Evolutionary conservation across 2,888 invertebrate species (phyloP).

Genomic region (Tanytarsus gracilentus): DNA sequence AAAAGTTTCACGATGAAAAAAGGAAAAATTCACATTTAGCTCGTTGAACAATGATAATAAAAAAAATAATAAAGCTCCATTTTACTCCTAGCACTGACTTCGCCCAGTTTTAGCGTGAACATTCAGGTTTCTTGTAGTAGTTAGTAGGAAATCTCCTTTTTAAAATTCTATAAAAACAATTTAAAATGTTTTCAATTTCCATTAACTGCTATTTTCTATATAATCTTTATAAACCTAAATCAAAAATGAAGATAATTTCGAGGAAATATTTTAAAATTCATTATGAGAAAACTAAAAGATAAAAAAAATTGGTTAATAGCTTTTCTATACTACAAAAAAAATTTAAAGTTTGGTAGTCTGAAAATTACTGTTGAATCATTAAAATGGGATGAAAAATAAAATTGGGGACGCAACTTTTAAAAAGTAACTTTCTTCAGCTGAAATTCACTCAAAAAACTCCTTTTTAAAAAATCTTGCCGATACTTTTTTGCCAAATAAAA

Average conservation of each 20-base stretch:
- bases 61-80: not conserved
- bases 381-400: not conserved
- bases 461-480: too few species aligned
- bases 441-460: too few species aligned
- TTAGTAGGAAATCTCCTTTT: not conserved
- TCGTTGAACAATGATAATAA: slow-evolving; percentile 10
- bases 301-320: slow-evolving; percentile 7
- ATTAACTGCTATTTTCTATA: not conserved
- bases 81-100: slow-evolving; percentile 4
- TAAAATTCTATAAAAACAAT: not conserved
- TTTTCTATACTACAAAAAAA: not conserved
- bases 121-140: slow-evolving; percentile 7
- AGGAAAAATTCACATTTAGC: slow-evolving; percentile 18
- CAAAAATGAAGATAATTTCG: not conserved
- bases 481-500: too few species aligned
- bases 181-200: not conserved
- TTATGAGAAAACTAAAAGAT: not conserved
- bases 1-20: slow-evolving; percentile 5
- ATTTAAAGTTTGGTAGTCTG: not conserved
- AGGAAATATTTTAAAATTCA: too few species aligned
- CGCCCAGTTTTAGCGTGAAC: slow-evolving; percentile 8
- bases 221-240: not conserved
- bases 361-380: not conserved
- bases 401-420: too few species aligned
- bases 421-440: too few species aligned